phyloP scores from a whole-genome alignment of 2,888 invertebrate genomes.

The Cataglyphis cursor region DNA sequence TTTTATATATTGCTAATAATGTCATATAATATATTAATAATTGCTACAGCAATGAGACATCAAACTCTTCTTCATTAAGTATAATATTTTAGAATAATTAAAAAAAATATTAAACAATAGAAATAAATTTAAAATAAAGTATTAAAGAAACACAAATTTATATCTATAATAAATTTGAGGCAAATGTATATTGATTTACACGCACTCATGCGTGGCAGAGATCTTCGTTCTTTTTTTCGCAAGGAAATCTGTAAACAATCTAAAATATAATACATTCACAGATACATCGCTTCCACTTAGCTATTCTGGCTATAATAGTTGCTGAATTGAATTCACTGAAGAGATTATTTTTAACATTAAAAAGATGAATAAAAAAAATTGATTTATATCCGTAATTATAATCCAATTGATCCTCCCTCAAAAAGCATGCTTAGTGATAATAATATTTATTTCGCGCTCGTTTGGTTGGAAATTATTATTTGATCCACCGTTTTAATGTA shows the following conservation, averaged over 20 bases:
- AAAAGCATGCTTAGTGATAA: background rate
- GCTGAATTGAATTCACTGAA: constrained; percentile 39
- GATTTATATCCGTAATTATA: background rate
- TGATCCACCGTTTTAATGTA: constrained; percentile 10
- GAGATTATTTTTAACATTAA: background rate
- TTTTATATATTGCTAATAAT: background rate
- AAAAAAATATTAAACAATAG: background rate
- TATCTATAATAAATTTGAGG: background rate
- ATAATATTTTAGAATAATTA: background rate
- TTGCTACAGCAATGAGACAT: background rate
- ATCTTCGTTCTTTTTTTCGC: background rate
- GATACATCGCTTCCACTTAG: constrained; percentile 57
- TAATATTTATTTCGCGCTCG: background rate
- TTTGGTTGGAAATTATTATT: constrained; percentile 10
- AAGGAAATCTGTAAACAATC: constrained; percentile 71
- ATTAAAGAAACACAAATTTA: background rate
- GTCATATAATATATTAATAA: background rate
- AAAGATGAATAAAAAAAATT: background rate
- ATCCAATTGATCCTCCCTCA: constrained; percentile 22
- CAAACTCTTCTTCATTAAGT: background rate
- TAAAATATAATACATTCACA: constrained; percentile 69
- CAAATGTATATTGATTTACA: constrained; percentile 6
- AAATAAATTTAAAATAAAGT: constrained; percentile 1
- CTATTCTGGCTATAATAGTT: constrained; percentile 17
- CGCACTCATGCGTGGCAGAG: constrained; percentile 37